These are phyloP conservation scores for Vespertilio murinus DNA, from an alignment of 2,797 vertebrate species.

Conservation along the genomic window DNA sequence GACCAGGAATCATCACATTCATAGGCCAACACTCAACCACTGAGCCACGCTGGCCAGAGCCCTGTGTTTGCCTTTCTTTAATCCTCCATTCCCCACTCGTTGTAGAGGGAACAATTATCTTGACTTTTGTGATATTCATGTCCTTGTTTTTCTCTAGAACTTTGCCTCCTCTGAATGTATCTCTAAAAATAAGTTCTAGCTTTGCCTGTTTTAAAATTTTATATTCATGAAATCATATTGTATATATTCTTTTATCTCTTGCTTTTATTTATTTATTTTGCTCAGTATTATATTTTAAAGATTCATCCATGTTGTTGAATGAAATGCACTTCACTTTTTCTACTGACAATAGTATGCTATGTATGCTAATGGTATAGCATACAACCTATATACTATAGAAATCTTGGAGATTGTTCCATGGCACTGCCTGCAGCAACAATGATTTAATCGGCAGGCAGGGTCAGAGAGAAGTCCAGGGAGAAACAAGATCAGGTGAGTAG, in stretches of 20 bases:
- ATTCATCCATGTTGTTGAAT: not conserved
- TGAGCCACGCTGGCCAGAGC: too few relatives aligned
- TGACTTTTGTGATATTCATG: not conserved
- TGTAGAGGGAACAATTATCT: not conserved
- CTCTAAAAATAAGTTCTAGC: not conserved
- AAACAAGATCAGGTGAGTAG: not conserved
- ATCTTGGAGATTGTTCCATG: not conserved
- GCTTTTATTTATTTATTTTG: not conserved
- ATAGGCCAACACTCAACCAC: too few relatives aligned
- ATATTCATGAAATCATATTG: not conserved
- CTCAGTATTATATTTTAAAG: not conserved
- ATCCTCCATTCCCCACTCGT: not conserved
- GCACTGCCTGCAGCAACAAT: not conserved
- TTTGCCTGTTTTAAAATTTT: not conserved
- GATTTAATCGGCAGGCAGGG: not conserved
- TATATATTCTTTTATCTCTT: not conserved
- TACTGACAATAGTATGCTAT: not conserved
- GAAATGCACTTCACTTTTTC: not conserved
- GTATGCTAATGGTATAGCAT: not conserved
- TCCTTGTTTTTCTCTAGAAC: not conserved
- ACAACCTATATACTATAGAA: not conserved
- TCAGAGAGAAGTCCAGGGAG: not conserved
- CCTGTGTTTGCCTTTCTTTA: not conserved
- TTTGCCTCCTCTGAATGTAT: slow-evolving; percentile 6
- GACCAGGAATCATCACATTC: too few relatives aligned